A percentile compares a stretch with the other conserved stretches of the same genome.
Conservation (phyloP, 1,140 invertebrate species). For the Chionoecetes opilio region DNA sequence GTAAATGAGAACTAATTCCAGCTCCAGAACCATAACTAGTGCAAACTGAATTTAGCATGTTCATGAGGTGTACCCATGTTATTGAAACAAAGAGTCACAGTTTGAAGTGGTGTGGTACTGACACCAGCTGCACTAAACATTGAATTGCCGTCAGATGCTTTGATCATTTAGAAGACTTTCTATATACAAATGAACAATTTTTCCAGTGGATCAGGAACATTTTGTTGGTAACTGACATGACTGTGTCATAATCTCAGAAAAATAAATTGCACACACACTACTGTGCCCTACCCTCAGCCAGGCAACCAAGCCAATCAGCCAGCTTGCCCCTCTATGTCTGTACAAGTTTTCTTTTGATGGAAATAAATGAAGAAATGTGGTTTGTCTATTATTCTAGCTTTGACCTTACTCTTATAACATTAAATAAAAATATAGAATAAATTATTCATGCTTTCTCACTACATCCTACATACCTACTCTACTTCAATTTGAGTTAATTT, state of each 20-base stretch:
- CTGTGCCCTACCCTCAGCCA: background rate
- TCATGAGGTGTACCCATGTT: too few species aligned
- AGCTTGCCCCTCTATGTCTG: background rate
- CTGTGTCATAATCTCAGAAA: background rate
- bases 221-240: background rate
- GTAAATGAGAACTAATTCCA: too few species aligned
- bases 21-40: too few species aligned
- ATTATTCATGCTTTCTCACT: slow-evolving; percentile 7
- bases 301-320: background rate
- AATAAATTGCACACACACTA: background rate
- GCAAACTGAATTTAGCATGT: too few species aligned
- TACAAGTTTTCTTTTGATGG: background rate
- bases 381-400: background rate
- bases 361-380: background rate
- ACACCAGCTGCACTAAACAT: too few species aligned
- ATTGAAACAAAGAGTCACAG: too few species aligned
- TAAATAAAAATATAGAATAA: slow-evolving; percentile 30
- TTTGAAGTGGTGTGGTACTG: too few species aligned
- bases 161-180: too few species aligned
- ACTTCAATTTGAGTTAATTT: slow-evolving; percentile 21
- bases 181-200: background rate
- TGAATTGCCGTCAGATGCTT: too few species aligned
- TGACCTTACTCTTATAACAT: background rate
- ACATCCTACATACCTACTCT: background rate
- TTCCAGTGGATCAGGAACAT: background rate